Evolutionary conservation across 2,888 invertebrate species (phyloP), one percentile per base, ranked within the genome.

Genomic region (Acleris literana): DNA sequence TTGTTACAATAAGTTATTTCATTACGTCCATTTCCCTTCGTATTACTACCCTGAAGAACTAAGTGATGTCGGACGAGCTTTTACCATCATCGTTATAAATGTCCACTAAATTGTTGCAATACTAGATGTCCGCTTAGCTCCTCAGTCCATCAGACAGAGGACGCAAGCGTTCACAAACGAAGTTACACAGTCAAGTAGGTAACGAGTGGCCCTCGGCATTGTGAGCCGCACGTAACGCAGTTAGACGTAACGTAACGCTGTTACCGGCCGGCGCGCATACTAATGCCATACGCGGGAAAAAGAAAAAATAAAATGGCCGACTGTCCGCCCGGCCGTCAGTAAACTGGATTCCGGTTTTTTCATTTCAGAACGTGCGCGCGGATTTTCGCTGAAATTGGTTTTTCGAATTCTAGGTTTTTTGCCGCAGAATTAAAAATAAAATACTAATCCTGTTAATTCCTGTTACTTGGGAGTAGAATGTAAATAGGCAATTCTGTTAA

Each of bases 131-230:
- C 77, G 33, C 63, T 71, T 52, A 59, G 64, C 76, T 76, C 74
- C 54, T 60, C 67, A 80, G 83, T 70, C 72, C 64, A 71, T 58
- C 66, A 58, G 76, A 74, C 80, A 75, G 74, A 57, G 57, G 46
- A 75, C 77, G 77, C 81, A 77, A 81, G 82, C 83, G 79, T 76
- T 85, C 82, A 80, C 87, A 90, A 92, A 92, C 86, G 89, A 90
- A 91, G 91, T 92, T 92, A 91, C 86, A 88, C 88, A 91, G 92
- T 91, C 92, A 90, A 92, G 92, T 91, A 86, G 85, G 86, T 87
- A 90, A 90, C 90, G 90, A 90, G 90, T 88, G 88, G 87, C 85
- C 84, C 84, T 82, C 82, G 79, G 83, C 79, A 85, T 85, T 84
- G 82, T 85, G 64, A 80, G 82, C 79, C 77, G 70, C 72, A 76